phyloP scores from a whole-genome alignment of 2,888 invertebrate species.

The Sabatieria punctata region DNA sequence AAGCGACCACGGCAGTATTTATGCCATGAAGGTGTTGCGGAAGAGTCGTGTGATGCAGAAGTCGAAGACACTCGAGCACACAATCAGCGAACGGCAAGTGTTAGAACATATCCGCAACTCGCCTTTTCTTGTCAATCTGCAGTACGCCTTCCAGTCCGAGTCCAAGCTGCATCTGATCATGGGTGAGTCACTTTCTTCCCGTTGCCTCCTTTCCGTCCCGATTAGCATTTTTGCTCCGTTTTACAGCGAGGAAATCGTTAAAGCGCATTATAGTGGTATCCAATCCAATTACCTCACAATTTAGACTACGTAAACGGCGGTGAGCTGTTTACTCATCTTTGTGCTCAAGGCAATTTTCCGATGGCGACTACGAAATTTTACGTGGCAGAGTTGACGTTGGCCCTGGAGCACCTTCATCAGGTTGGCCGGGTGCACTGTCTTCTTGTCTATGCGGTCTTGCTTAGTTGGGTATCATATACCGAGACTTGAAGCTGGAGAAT shows the following conservation, averaged over 20 bases:
- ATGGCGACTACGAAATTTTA: constrained; percentile 78
- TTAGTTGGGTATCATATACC: constrained; percentile 89
- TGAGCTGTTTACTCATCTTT: constrained; percentile 88
- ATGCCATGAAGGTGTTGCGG: constrained; percentile 95
- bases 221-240: neutral
- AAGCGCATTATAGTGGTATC: too few species aligned
- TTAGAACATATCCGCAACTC: constrained; percentile 81
- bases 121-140: constrained; percentile 86
- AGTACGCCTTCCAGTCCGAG: constrained; percentile 96
- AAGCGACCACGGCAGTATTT: constrained; percentile 64
- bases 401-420: constrained; percentile 82
- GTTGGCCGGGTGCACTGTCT: constrained; percentile 38
- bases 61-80: constrained; percentile 88
- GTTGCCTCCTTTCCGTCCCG: neutral
- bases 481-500: constrained; percentile 93
- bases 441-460: constrained; percentile 24
- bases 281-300: too few species aligned
- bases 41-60: constrained; percentile 68
- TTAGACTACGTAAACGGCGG: constrained; percentile 93
- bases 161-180: constrained; percentile 87
- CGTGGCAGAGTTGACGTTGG: constrained; percentile 85
- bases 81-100: constrained; percentile 87
- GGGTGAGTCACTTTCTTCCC: constrained; percentile 46
- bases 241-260: neutral
- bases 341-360: constrained; percentile 75